Conservation (phyloP, 2,113 vertebrate genomes). For the Lophotis ruficrista region DNA sequence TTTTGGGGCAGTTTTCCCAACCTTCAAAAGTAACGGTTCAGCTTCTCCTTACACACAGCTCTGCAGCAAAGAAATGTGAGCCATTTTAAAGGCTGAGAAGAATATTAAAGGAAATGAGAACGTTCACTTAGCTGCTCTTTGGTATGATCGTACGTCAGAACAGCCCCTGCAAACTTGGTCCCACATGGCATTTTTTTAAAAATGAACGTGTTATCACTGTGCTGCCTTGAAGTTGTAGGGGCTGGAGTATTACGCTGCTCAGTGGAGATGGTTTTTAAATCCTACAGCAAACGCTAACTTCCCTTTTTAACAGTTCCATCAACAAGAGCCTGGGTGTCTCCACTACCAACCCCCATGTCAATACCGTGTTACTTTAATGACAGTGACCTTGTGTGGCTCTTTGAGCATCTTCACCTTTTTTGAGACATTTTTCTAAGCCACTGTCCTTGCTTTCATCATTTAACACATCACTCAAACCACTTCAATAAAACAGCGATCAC, state of each 20-base stretch:
- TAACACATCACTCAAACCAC: slow-evolving; percentile 76
- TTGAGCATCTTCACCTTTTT: slow-evolving; percentile 52
- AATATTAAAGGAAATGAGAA: neutral
- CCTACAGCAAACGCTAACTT: slow-evolving; percentile 3
- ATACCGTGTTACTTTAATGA: slow-evolving; percentile 59
- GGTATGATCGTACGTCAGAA: fast-evolving
- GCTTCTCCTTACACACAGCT: neutral
- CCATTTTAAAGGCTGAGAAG: neutral
- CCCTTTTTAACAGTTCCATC: slow-evolving; percentile 32
- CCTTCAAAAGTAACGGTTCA: neutral
- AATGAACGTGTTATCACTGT: neutral
- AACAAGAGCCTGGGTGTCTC: neutral
- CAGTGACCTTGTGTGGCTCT: slow-evolving; percentile 53
- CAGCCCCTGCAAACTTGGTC: neutral
- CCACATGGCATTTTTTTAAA: neutral
- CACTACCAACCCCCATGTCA: neutral
- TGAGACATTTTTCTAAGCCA: slow-evolving; percentile 52
- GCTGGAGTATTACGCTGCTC: neutral
- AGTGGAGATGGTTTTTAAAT: slow-evolving; percentile 10
- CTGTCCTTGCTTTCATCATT: slow-evolving; percentile 71
- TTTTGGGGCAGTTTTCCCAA: neutral
- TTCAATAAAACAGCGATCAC: slow-evolving; percentile 52
- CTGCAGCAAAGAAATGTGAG: neutral
- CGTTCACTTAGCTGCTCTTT: neutral
- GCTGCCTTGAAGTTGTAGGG: neutral